phyloP scores from a whole-genome alignment of 2,888 invertebrate species.

The Alviniconcha strummeri region DNA sequence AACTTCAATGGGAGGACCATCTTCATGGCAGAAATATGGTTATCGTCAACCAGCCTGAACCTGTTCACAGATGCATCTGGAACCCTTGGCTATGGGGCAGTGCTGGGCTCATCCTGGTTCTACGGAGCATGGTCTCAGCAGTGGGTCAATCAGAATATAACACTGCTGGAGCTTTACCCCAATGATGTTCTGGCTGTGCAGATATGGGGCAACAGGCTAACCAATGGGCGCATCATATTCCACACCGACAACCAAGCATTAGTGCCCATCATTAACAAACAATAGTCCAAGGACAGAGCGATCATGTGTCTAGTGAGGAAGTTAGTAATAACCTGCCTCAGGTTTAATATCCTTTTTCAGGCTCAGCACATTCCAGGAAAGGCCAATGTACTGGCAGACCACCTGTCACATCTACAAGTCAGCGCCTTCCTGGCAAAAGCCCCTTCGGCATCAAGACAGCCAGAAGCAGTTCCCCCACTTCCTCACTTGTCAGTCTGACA shows the following conservation, averaged over 20 bases:
- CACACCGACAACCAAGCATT: slow-evolving; percentile 13
- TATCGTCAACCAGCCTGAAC: neutral
- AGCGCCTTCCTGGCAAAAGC: neutral
- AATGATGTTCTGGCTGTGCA: slow-evolving; percentile 2
- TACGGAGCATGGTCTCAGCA: slow-evolving; percentile 11
- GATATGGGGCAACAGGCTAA: neutral
- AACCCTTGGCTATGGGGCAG: slow-evolving; percentile 18
- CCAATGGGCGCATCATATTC: neutral
- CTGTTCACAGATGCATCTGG: slow-evolving; percentile 14
- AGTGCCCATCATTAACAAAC: slow-evolving; percentile 20
- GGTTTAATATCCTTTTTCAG: neutral
- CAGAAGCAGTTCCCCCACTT: neutral
- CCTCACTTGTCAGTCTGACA: neutral
- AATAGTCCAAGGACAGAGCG: neutral
- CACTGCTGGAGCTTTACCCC: slow-evolving; percentile 10
- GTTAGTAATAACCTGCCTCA: neutral
- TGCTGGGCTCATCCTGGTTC: slow-evolving; percentile 16
- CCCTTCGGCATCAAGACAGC: neutral
- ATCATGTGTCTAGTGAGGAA: neutral
- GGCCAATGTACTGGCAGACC: neutral
- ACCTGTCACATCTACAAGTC: neutral
- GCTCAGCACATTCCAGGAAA: neutral
- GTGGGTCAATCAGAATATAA: neutral
- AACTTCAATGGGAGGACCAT: too few relatives aligned
- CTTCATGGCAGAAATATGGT: neutral